Base-by-base conservation (phyloP, 2,888 invertebrate species). In the Conchocele bisecta region DNA sequence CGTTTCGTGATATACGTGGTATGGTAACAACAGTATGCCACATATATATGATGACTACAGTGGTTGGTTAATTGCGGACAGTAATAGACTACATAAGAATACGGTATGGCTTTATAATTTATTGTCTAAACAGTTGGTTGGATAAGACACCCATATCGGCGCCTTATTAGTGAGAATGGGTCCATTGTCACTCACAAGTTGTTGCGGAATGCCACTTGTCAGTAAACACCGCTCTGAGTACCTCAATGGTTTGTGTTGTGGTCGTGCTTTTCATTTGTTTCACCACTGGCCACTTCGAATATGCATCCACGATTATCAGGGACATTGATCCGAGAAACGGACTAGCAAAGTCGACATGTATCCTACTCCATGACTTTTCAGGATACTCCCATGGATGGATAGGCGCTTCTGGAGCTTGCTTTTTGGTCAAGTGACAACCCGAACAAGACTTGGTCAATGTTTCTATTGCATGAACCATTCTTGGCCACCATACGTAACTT, bases 311-410 rank as follows among this genome's bases (percentile, higher is more conserved):
- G 13, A 91, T 71, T 22, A 91, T 73, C 11, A 91, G 63, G 31
- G 88, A 82, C 81, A 83, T 85, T 9, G 64, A 65, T 11, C 81
- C 85, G 6, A 83, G 44, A 39, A 89, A 70, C 29, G 89, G 91
- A 11, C 91, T 91, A 15, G 91, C 90, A 82, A 90, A 91, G 77
- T 92, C 92, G 17, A 91, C 81, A 79, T 92, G 91, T 4, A 92
- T 72, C 20, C 91, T 79, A 61, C 89, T 81, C 88, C 89, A 90
- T 13, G 86, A 84, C 56, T 79, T 68, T 6, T 64, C 73, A 26
- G 89, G 79, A 33, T 39, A 72, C 24, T 77, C 65, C 88, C 88
- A 89, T n/a, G 86, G 77, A 41, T 79, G 75, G 1, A 87, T 71
- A 2, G 73, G 68, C 17, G 73, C 71, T 46, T 79, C 75, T 41